phyloP scores from a whole-genome alignment of 2,113 vertebrate species.

The Telmatochromis bifrenatus region DNA sequence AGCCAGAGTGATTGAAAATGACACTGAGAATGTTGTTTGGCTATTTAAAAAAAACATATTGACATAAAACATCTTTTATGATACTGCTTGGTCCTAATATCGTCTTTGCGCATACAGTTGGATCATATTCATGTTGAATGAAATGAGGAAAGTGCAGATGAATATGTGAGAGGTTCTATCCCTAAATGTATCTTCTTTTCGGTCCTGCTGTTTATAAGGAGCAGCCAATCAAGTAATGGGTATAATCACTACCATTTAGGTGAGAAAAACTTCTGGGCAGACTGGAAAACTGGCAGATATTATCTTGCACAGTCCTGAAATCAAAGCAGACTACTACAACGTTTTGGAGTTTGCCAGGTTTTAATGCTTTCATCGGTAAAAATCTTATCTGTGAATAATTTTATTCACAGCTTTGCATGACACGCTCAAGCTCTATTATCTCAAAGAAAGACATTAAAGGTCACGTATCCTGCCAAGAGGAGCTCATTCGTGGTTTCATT shows the following conservation, averaged over 20 bases:
- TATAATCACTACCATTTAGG: not conserved
- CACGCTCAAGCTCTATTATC: not conserved
- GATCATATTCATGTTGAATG: not conserved
- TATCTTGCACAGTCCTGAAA: not conserved
- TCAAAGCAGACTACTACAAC: not conserved
- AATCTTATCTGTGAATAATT: not conserved
- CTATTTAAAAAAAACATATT: not conserved
- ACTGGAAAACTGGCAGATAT: not conserved
- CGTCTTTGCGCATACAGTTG: not conserved
- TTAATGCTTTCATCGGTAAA: fast-evolving
- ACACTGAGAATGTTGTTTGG: not conserved
- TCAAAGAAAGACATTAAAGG: not conserved
- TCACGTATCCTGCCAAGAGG: not conserved
- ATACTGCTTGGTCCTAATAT: not conserved
- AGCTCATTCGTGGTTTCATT: not conserved
- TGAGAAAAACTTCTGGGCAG: not conserved
- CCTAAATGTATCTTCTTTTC: not conserved
- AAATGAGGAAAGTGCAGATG: not conserved
- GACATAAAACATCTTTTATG: not conserved
- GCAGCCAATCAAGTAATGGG: not conserved
- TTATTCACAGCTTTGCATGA: not conserved
- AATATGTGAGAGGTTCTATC: not conserved
- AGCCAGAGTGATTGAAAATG: not conserved
- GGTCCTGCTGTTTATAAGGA: not conserved
- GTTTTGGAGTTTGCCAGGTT: not conserved